Conservation (phyloP, 2,797 vertebrate species). For the Momotus momota region DNA sequence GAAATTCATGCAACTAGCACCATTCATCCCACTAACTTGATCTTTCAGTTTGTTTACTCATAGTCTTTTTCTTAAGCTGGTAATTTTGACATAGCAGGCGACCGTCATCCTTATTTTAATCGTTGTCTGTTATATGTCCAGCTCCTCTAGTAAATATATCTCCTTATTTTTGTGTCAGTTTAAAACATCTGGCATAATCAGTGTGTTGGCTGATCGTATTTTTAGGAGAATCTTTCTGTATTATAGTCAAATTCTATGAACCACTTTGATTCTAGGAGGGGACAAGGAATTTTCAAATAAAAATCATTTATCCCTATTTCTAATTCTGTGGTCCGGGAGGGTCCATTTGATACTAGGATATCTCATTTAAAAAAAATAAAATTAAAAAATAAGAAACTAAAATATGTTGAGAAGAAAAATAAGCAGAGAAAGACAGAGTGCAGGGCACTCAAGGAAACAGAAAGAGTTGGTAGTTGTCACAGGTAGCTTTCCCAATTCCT, state of each 20-base stretch:
- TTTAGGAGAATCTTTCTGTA: background rate
- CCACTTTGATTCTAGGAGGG: background rate
- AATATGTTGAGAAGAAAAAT: background rate
- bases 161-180: background rate
- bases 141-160: background rate
- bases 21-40: background rate
- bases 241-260: background rate
- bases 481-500: background rate
- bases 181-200: background rate
- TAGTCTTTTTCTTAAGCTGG: background rate
- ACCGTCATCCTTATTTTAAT: background rate
- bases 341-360: background rate
- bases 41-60: background rate
- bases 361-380: background rate
- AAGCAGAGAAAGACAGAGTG: background rate
- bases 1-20: background rate
- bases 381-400: background rate
- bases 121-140: fast-evolving
- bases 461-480: background rate
- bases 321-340: background rate
- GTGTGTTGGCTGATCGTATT: background rate
- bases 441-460: background rate
- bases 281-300: background rate
- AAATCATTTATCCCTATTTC: background rate
- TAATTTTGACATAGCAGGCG: background rate